Base-by-base conservation (phyloP, 2,888 invertebrate species). In the Seira sanloemensis region DNA sequence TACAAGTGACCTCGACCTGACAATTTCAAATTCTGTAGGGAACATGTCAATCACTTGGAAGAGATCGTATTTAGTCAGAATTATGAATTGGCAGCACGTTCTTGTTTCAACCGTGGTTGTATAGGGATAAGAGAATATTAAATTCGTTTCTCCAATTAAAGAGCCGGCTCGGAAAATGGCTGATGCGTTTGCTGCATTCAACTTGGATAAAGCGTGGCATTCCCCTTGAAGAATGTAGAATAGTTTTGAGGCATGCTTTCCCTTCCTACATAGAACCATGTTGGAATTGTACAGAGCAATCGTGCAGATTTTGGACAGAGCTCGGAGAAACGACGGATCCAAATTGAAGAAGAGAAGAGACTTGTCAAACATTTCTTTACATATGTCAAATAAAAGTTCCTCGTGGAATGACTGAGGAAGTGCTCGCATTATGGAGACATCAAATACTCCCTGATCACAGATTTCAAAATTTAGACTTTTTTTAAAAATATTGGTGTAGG, bases 221-320 rank as follows among this genome's bases (percentile, higher is more conserved):
- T 89, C 89, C 2, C 89, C 89, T 76, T 89, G 89, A 1, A 89
- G 68, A 54, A 89, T 87, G 77, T 89, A 89, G 46, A 74, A 87
- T 85, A 89, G 84, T 65, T 78, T 78, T n/a, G 69, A 82, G 9
- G 86, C 86, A 73, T 86, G 86, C 0, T 50, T 67, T n/a, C 88
- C 88, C n/a, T 83, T 77, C 7, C 78, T 74, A 66, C 88, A 88
- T 26, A 89, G 72, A 27, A 88, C 69, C 89, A 89, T 89, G 12
- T 88, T 82, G 0, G 89, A 85, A 77, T 88, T 89, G 77, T 86
- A 88, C 16, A 89, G 81, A 0, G 86, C 87, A 7, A 88, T 84
- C 25, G 83, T 81, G 1, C 86, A 86, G 18, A 81, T 84, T 37
- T 85, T 79, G 7, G 88, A 76, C 0, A 89, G 79, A 1, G 87